These are phyloP conservation scores for Limanda limanda DNA, from an alignment of 2,113 vertebrate genomes.

Conservation along the genomic window DNA sequence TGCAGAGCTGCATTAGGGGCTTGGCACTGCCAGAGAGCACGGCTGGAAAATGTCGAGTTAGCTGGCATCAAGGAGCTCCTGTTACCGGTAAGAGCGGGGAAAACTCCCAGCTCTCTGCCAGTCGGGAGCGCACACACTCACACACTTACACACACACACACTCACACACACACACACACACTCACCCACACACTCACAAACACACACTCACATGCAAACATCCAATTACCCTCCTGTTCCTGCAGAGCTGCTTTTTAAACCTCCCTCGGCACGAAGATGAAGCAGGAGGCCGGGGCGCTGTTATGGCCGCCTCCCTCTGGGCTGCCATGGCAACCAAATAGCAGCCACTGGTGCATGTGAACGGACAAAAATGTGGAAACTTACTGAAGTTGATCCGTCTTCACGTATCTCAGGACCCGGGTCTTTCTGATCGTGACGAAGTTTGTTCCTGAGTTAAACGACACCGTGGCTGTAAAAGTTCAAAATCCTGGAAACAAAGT, in stretches of 20 bases:
- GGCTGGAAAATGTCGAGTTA: conserved; percentile 73
- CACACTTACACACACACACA: conserved; percentile 19
- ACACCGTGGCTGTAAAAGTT: conserved; percentile 6
- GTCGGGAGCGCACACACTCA: conserved; percentile 7
- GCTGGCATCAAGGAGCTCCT: conserved; percentile 73
- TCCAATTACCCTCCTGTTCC: conserved; percentile 40
- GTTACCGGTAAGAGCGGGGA: conserved; percentile 63
- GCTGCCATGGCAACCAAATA: conserved; percentile 61
- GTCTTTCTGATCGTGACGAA: conserved; percentile 6
- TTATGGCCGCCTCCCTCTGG: conserved; percentile 25
- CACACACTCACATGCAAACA: conserved; percentile 39
- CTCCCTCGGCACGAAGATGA: conserved; percentile 9
- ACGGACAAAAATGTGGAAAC: not conserved
- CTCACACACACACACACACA: conserved; percentile 24
- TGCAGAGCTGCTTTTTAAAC: conserved; percentile 30
- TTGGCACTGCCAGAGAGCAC: conserved; percentile 40
- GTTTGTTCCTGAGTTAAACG: not conserved
- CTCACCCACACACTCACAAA: conserved; percentile 20
- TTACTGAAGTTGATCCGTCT: not conserved
- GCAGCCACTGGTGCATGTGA: not conserved
- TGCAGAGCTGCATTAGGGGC: conserved; percentile 45
- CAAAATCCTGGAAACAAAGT: not conserved
- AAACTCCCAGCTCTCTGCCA: conserved; percentile 56
- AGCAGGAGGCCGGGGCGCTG: conserved; percentile 21
- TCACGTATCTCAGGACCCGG: not conserved